phyloP scores from a whole-genome alignment of 1,140 invertebrate genomes.

The Musca domestica region DNA sequence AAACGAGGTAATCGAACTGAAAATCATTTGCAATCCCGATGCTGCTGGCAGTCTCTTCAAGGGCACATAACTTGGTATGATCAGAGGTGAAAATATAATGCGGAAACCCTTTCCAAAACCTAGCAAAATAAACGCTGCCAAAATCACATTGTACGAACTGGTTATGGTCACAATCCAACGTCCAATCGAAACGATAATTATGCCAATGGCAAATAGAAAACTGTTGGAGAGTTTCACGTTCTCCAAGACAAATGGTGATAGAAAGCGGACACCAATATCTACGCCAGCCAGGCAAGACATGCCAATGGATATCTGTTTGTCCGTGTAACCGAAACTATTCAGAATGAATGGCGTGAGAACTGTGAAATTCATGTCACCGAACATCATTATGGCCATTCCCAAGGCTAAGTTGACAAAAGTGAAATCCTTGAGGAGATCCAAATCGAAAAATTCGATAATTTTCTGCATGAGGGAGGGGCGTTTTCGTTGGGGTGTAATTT shows the following conservation, averaged over 20 bases:
- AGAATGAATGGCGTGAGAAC: constrained; percentile 66
- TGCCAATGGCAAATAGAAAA: constrained; percentile 66
- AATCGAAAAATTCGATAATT: constrained; percentile 62
- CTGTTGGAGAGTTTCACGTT: constrained; percentile 63
- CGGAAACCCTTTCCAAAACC: constrained; percentile 68
- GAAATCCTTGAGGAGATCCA: constrained; percentile 64
- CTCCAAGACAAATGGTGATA: constrained; percentile 61
- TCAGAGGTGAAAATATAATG: constrained; percentile 70
- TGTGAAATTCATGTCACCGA: constrained; percentile 69
- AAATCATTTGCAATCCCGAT: no score
- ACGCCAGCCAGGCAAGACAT: constrained; percentile 62
- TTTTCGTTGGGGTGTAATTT: constrained; percentile 41
- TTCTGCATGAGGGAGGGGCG: constrained; percentile 56
- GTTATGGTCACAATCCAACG: no score
- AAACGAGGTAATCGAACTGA: constrained; percentile 62
- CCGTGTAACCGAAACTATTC: no score
- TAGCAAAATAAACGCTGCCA: constrained; percentile 49
- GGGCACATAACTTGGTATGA: no score
- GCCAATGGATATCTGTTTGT: constrained; percentile 59
- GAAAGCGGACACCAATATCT: constrained; percentile 62
- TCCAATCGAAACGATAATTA: no score
- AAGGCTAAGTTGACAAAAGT: constrained; percentile 67
- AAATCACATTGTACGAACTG: constrained; percentile 34
- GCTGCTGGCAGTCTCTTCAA: no score
- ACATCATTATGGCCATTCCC: no score